Evolutionary conservation across 2,113 vertebrate species (phyloP), one percentile per base, ranked within the genome.

Genomic region (Phalacrocorax aristotelis): DNA sequence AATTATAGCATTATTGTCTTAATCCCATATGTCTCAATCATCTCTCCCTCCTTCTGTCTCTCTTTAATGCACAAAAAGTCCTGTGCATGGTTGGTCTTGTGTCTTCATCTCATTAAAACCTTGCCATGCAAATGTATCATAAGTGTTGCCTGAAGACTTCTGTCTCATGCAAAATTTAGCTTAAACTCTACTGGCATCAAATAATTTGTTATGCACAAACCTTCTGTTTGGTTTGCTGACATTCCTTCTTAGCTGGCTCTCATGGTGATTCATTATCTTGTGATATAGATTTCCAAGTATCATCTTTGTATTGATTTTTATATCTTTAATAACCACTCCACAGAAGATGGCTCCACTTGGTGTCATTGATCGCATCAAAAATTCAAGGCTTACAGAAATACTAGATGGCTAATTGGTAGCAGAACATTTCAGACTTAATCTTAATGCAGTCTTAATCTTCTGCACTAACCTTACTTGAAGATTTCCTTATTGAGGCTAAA

Each of bases 341-440:
- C 97, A 98, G 97, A 98, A 98, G 98, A 98, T 98, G 98, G 98
- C 98, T 98, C 98, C 97, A 97, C 98, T 97, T 97, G 98, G 98
- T 98, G 98, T 98, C 98, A 98, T 98, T 98, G 98, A 98, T 98
- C 96, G 93, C 98, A 98, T 98, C 98, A 98, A 98, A 98, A 98
- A 98, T 98, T 98, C 98, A 98, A 98, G 97, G 98, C 98, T 98
- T 98, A 98, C 97, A 98, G 98, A 98, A 98, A 98, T 98, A 98
- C 98, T 98, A 97, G 98, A 98, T 96, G 97, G 97, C 98, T 98
- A 98, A 98, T 98, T 98, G 98, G 98, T 98, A 98, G 97, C 96
- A 98, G 97, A 98, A 97, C 96, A 97, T 98, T 98, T 98, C 97
- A 98, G 97, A 96, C 97, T 98, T 98, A 97, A 97, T 98, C 98